Base-by-base conservation (phyloP, 2,113 vertebrate species). In the Scolopax mira region DNA sequence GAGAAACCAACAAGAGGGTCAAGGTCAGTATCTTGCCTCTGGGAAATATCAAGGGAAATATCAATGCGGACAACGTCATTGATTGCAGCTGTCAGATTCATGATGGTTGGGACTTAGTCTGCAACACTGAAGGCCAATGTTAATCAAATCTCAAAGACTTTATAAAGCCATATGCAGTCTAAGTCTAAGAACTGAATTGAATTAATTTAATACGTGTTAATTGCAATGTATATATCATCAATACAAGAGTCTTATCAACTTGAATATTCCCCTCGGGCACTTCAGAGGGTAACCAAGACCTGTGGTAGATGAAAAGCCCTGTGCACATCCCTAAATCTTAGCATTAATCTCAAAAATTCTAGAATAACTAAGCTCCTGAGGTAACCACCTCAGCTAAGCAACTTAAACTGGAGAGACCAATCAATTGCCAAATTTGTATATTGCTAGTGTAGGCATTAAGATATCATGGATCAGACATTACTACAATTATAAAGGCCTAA, bases 61-160 rank as follows among this genome's bases (percentile, higher is more conserved):
- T 10, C 28, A 71, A 0, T 0, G 3, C 66, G 37, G 10, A 60
- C 5, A 39, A 33, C 3, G 2, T 81, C n/a, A 44, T 3, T 61
- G 37, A 77, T 80, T 94, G 86, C 35, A 77, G 8, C 30, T 69
- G 6, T 30, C 41, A 70, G 23, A 33, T 55, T 69, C 21, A 16
- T 44, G 21, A 16, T n/a, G 31, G 1, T 2, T 78, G n/a, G 39
- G 46, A 16, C 17, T 87, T 22, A 23, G 22, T 24, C 12, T 73
- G 21, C 46, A n/a, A n/a, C n/a, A n/a, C n/a, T n/a, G n/a, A n/a
- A n/a, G n/a, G n/a, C n/a, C n/a, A n/a, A n/a, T n/a, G n/a, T n/a
- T n/a, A n/a, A n/a, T n/a, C n/a, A n/a, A n/a, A n/a, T n/a, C n/a
- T n/a, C n/a, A n/a, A n/a, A n/a, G n/a, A n/a, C n/a, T n/a, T n/a